These are phyloP conservation scores for Melikaiella ostensackeni DNA, from an alignment of 2,888 invertebrate genomes.

Conservation along the genomic window DNA sequence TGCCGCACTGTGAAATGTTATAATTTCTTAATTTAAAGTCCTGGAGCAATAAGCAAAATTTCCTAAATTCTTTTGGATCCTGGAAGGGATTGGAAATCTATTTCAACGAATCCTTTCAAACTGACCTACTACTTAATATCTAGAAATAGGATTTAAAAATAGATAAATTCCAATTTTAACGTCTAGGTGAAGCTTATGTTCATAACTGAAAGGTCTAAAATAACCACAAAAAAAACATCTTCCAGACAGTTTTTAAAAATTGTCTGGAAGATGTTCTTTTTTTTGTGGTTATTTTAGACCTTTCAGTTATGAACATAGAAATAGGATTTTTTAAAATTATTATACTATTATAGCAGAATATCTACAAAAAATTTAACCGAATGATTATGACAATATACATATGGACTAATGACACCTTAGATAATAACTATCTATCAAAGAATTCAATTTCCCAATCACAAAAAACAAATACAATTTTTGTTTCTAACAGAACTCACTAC, in stretches of 20 bases:
- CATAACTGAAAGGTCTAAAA: too few species aligned
- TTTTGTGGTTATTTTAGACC: too few species aligned
- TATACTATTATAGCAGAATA: background rate
- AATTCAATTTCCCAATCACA: background rate
- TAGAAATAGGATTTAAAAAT: too few species aligned
- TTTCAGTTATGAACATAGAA: too few species aligned
- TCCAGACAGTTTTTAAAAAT: too few species aligned
- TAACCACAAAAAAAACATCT: too few species aligned
- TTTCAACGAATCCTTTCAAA: background rate
- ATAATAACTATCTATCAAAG: background rate
- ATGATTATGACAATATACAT: constrained; percentile 23
- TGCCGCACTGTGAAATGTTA: background rate
- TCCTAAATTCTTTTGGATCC: background rate
- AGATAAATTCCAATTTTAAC: too few species aligned
- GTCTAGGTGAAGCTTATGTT: too few species aligned
- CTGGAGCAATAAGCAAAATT: background rate
- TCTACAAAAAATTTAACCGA: background rate
- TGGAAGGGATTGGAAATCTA: background rate
- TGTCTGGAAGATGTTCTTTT: too few species aligned
- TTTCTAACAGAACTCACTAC: too few species aligned
- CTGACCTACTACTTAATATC: background rate
- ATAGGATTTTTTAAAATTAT: background rate
- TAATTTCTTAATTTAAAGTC: constrained; percentile 9
- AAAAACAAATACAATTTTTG: background rate
- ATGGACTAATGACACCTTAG: background rate